Evolutionary conservation across 2,888 invertebrate genomes (phyloP), one percentile per base, ranked within the genome.

Genomic region (Eutolmus rufibarbis): DNA sequence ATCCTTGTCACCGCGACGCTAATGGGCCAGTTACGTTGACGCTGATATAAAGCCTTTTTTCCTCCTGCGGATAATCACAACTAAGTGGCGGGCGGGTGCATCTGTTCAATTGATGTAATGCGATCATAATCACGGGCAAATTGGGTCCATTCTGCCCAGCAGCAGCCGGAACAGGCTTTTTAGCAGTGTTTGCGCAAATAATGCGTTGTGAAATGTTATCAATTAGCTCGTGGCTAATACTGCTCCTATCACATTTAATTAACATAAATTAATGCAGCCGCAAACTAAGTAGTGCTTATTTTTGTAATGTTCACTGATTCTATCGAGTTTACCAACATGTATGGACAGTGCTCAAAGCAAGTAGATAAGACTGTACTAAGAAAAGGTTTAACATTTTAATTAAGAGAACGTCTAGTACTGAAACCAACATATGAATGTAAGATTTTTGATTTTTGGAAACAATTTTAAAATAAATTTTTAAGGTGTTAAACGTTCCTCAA

Each of bases 121-220:
- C 51, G 84, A 84, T 84, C 74, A 74, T 84, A 84, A 84, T 66
- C 84, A 74, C 37, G n/a, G 84, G 31, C 31, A 34, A 37, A 43
- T 74, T 66, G 43, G 79, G 84, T 40, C 31, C 31, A 51, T 23
- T 51, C 57, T 66, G 74, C 16, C 56, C 84, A 40, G 57, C 37
- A 19, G 23, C 34, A 14, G 40, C 40, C 40, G 12, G 34, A 84
- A 37, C 31, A 28, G 57, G 23, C 57, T 57, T 84, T 57, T 84
- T 40, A 74, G n/a, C 19, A 40, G n/a, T 66, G 84, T 66, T 84
- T 84, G 66, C 51, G 12, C 37, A 84, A 74, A 23, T 84, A 84
- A 84, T 84, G 84, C 84, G 43, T 84, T 66, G 74, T 81, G 66
- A 84, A 84, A 84, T 74, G 74, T 84, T 84, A 84, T 84, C 66